phyloP scores from a whole-genome alignment of 2,888 invertebrate species.

The Tetragonula carbonaria region DNA sequence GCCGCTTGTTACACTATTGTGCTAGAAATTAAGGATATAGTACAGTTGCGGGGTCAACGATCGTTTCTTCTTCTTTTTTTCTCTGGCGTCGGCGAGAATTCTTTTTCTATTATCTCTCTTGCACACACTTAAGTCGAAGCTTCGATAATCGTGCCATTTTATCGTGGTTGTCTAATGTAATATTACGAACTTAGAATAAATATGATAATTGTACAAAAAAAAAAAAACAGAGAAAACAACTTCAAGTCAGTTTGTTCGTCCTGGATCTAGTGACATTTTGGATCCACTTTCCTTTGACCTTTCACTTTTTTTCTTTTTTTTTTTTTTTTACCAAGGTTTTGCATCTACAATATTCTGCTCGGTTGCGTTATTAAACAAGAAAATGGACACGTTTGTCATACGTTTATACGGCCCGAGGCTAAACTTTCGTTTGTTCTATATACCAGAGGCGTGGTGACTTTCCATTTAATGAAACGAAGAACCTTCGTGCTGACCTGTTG shows the following conservation, averaged over 20 bases:
- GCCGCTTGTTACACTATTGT: slow-evolving; percentile 43
- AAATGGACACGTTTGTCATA: slow-evolving; percentile 4
- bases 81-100: slow-evolving; percentile 17
- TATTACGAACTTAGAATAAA: slow-evolving; percentile 56
- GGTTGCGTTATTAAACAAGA: background rate
- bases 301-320: background rate
- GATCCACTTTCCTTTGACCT: background rate
- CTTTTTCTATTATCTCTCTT: slow-evolving; percentile 5
- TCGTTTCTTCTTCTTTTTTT: background rate
- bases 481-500: slow-evolving; percentile 20
- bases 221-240: background rate
- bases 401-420: slow-evolving; percentile 31
- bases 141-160: slow-evolving; percentile 68
- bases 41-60: background rate
- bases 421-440: slow-evolving; percentile 67
- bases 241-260: background rate
- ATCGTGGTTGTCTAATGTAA: slow-evolving; percentile 60
- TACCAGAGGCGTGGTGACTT: slow-evolving; percentile 61
- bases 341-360: background rate
- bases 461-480: slow-evolving; percentile 46
- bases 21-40: slow-evolving; percentile 55
- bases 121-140: slow-evolving; percentile 41
- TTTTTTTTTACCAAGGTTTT: background rate
- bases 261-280: background rate
- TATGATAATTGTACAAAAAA: slow-evolving; percentile 44